Conservation (phyloP, 2,888 invertebrate species). For the Chirona hameri region DNA sequence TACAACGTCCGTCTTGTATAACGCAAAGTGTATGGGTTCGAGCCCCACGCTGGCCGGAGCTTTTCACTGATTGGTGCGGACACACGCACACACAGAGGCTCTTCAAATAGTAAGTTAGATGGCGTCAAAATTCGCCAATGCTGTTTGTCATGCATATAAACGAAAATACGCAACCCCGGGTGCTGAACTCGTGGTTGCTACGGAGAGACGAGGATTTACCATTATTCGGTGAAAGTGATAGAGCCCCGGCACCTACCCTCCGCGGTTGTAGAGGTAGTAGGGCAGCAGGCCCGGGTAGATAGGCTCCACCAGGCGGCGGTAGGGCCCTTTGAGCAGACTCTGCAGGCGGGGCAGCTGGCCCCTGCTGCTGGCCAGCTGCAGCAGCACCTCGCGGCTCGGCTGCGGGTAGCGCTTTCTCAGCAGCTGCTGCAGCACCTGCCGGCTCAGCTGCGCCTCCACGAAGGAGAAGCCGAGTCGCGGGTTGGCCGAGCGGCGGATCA, state of each 20-base stretch:
- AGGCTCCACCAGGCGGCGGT: neutral
- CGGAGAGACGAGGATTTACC: too few species aligned
- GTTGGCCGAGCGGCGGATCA: neutral
- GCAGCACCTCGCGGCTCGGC: neutral
- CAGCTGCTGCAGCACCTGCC: neutral
- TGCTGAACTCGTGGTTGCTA: too few species aligned
- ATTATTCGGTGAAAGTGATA: too few species aligned
- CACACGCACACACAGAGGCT: too few species aligned
- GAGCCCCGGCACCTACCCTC: neutral
- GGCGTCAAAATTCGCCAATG: too few species aligned
- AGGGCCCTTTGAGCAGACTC: neutral
- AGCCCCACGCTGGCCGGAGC: too few species aligned
- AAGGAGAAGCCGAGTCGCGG: neutral
- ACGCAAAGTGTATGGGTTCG: too few species aligned
- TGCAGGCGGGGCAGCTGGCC: neutral
- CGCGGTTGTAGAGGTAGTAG: constrained; percentile 13
- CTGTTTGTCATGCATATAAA: too few species aligned
- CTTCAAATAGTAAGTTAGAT: too few species aligned
- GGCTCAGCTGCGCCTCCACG: neutral
- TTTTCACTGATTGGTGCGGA: too few species aligned
- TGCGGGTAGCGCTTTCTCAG: neutral
- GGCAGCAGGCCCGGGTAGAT: neutral
- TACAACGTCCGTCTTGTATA: too few species aligned
- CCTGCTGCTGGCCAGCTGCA: neutral
- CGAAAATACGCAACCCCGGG: too few species aligned